A percentile compares a stretch with the other conserved stretches of the same genome.
These are phyloP conservation scores for Tinamus guttatus DNA, from an alignment of 2,113 vertebrate genomes.

Conservation along the genomic window DNA sequence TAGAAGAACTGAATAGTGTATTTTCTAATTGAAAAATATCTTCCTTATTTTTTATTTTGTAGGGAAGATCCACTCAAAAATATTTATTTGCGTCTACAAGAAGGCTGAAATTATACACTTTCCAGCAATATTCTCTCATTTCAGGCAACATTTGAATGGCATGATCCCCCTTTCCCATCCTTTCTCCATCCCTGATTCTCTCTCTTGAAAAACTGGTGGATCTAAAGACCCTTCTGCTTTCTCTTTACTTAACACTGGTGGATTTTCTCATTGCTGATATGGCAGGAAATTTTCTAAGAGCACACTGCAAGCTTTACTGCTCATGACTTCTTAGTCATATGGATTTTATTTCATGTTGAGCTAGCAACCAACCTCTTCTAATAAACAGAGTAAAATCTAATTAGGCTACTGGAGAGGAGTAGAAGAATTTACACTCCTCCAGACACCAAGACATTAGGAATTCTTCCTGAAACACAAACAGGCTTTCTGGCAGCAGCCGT, in stretches of 20 bases:
- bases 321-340: constrained; percentile 47
- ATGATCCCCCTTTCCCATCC: neutral
- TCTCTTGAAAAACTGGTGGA: neutral
- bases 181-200: neutral
- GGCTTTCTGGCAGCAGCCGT: constrained; percentile 50
- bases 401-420: constrained; percentile 71
- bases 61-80: neutral
- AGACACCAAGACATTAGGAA: constrained; percentile 54
- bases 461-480: constrained; percentile 49
- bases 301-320: constrained; percentile 54
- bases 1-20: neutral
- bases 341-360: constrained; percentile 80
- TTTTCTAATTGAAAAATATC: neutral
- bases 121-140: neutral
- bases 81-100: neutral
- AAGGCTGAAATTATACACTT: neutral
- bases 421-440: constrained; percentile 57
- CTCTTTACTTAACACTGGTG: neutral
- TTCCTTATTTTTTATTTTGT: neutral
- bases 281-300: constrained; percentile 57
- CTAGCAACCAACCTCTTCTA: constrained; percentile 73
- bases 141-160: neutral
- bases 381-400: constrained; percentile 78
- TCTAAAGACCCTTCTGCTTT: constrained; percentile 54
- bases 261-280: constrained; percentile 52